phyloP scores from a whole-genome alignment of 2,888 invertebrate species.

The Trissoscelio sp. region DNA sequence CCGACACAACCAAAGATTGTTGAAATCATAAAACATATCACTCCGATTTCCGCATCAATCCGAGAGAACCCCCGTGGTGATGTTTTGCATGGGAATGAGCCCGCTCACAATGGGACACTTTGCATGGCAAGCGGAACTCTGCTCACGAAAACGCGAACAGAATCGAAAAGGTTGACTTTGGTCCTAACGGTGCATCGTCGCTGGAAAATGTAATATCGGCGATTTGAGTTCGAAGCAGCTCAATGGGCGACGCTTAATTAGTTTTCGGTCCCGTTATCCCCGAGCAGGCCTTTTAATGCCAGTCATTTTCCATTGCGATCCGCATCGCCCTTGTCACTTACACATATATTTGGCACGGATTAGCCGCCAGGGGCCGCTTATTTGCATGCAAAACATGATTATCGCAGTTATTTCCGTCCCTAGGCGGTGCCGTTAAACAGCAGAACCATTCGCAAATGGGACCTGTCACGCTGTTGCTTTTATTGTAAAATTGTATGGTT shows the following conservation, averaged over 20 bases:
- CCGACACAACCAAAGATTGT: too few species aligned
- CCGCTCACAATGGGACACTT: constrained; percentile 27
- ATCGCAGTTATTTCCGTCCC: constrained; percentile 3
- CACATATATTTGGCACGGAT: constrained; percentile 5
- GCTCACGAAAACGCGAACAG: constrained; percentile 19
- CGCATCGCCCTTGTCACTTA: constrained; percentile 26
- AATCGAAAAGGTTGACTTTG: constrained; percentile 18
- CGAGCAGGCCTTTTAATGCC: constrained; percentile 47
- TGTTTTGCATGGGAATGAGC: constrained; percentile 28
- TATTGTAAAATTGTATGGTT: too few species aligned
- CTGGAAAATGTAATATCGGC: constrained; percentile 44
- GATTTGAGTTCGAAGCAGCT: constrained; percentile 11
- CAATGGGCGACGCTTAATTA: constrained; percentile 55
- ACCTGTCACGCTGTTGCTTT: too few species aligned
- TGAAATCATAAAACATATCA: background rate
- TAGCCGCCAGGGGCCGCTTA: constrained; percentile 11
- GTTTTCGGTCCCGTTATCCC: constrained; percentile 49
- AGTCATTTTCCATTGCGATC: constrained; percentile 20
- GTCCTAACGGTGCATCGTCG: constrained; percentile 29
- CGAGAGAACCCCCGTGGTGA: constrained; percentile 25
- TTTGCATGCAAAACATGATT: constrained; percentile 21
- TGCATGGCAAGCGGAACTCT: constrained; percentile 6
- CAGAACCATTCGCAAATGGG: too few species aligned
- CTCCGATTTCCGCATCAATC: background rate
- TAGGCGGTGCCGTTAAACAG: background rate